Evolutionary conservation across 2,888 invertebrate genomes (phyloP), one percentile per base, ranked within the genome.

Genomic region (Dicyrtoma fusca): DNA sequence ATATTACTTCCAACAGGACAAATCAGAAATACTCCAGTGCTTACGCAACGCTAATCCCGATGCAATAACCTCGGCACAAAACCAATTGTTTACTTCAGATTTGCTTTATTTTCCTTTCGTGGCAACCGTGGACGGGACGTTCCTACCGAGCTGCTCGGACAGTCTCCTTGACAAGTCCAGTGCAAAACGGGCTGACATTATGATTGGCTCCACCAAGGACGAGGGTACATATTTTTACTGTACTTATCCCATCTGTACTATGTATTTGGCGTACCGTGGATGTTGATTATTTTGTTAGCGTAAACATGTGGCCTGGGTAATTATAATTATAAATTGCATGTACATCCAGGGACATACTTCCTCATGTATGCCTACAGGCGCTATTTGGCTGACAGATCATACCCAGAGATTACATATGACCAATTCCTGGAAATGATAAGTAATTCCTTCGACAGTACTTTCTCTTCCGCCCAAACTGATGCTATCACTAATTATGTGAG

Each of bases 321-420:
- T 47, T 21, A 8, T 66, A 8, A 45, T 44, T n/a, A 44, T 11
- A 11, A 44, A 44, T 44, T 13, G 13, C 10, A 14, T 57, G 13
- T 23, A 45, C 13, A 45, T 70, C 21, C 34, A 76, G 77, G 77
- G 44, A 70, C 74, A 0, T 77, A 69, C 63, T 77, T 77, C 64
- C 23, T 73, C 5, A 13, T 77, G 5, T 77, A 77, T 47, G 65
- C 75, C 11, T 76, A 75, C 51, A 0, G 71, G 11, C 69, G 64
- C 26, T 73, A 68, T 42, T 70, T 77, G 84, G 25, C 82, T 83
- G 49, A 78, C 84, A 74, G 84, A 84, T 77, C 85, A 84, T 76
- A 85, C 84, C 13, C 85, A 84, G 76, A 83, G 83, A 75, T 85
- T 84, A 76, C 85, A 84, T 19, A 83, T 83, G 73, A 84, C 84